Base-by-base conservation (phyloP, 2,113 vertebrate species). In the Terrapene triunguis region DNA sequence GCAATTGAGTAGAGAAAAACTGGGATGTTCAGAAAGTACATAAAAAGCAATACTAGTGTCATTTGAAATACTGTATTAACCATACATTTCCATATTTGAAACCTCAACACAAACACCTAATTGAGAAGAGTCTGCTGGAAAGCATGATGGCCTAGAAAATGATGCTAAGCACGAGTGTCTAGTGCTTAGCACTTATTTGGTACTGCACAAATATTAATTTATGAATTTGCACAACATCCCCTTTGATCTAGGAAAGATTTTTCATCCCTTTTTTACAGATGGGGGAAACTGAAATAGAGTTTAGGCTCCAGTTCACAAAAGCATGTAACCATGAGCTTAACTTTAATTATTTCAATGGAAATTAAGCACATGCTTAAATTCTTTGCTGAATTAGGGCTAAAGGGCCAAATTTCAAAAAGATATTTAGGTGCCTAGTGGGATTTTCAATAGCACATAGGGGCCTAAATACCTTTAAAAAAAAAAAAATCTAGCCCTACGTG, bases 71-170 rank as follows among this genome's bases (percentile, higher is more conserved):
- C 78, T 83, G 35, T 21, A 89, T 72, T 76, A 90, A 81, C 72
- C 92, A 55, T 83, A 90, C 32, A 87, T 65, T 79, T 82, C 51
- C 29, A 78, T 42, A 51, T 44, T 81, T 78, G 94, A 92, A 97
- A 97, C 89, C 81, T 87, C 88, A 96, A 79, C 53, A 50, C 53
- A 54, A 54, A 54, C 53, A 55, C 10, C 22, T 38, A 51, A 54
- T 79, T 47, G 57, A 84, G 65, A 83, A 54, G 54, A 82, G 19
- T 8, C n/a, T 4, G 22, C 80, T 80, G 50, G 82, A 72, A 81
- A 91, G 79, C 44, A 27, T 3, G 38, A n/a, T 65, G 1, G 1
- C 42, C 59, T 55, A 82, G 35, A 50, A 17, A 5, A 8, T 13
- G 55, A 48, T 5, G 27, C 74, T 90, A 53, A 81, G 32, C 44